Percentiles rank a stretch among this genome's conserved stretches.
Evolutionary conservation across 2,888 invertebrate genomes (phyloP).

Genomic region (Liodrosophila aerea): DNA sequence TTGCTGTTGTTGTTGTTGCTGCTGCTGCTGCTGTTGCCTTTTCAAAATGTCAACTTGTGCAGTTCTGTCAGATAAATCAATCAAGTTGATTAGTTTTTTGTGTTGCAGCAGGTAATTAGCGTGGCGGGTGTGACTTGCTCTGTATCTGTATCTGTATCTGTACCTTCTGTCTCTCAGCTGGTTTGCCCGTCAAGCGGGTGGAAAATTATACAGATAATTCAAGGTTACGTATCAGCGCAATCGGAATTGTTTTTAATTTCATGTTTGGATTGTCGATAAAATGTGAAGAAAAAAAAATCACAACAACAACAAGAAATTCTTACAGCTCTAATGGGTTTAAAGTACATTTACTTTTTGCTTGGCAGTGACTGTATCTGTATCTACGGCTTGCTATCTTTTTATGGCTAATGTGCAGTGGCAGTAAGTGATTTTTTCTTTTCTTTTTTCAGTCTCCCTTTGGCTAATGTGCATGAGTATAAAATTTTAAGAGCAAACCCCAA

Average conservation of each 20-base stretch:
- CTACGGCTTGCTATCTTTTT: slow-evolving; percentile 35
- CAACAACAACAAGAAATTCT: slow-evolving; percentile 7
- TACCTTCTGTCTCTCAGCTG: slow-evolving; percentile 9
- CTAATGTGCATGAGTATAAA: slow-evolving; percentile 76
- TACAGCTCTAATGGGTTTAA: slow-evolving; percentile 16
- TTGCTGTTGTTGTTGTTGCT: slow-evolving; percentile 26
- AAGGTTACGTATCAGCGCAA: slow-evolving; percentile 60
- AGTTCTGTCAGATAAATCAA: slow-evolving; percentile 80
- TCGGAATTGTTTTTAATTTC: slow-evolving; percentile 47
- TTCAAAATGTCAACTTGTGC: slow-evolving; percentile 72
- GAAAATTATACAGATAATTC: slow-evolving; percentile 61
- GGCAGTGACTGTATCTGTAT: slow-evolving; percentile 29
- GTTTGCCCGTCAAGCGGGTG: slow-evolving; percentile 41
- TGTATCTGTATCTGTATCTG: not conserved
- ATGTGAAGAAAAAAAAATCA: not conserved
- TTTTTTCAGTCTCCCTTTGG: slow-evolving; percentile 25
- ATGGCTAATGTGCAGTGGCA: slow-evolving; percentile 44
- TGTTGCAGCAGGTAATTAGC: slow-evolving; percentile 72
- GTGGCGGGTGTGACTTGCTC: slow-evolving; percentile 63
- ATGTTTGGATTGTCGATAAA: slow-evolving; percentile 21
- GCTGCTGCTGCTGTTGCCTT: slow-evolving; percentile 36
- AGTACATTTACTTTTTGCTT: slow-evolving; percentile 28
- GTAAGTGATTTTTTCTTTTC: not conserved
- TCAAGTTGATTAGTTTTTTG: slow-evolving; percentile 78
- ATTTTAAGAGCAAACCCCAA: slow-evolving; percentile 70